Base-by-base conservation (phyloP, 2,888 invertebrate genomes). In the Agrilus cyanescens region DNA sequence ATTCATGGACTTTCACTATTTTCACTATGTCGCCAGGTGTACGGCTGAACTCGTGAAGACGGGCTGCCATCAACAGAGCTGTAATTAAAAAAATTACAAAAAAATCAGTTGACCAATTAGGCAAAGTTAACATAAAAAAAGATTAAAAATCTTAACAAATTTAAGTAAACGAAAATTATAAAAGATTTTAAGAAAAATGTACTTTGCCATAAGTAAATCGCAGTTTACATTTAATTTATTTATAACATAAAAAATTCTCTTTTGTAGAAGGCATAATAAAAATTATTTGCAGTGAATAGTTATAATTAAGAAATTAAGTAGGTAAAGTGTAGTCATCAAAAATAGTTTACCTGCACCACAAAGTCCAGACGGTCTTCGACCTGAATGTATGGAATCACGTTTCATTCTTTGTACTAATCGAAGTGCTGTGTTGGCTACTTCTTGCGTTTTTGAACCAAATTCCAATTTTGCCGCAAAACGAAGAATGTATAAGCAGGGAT, bases 391-490 rank as follows among this genome's bases (percentile, higher is more conserved):
- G 64, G 93, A 96, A 67, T 98, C 98, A 57, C 90, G 78, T 67
- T 96, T 97, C 98, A 98, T 98, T 55, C 98, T 75, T 67, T 93
- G 87, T 15, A 97, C 91, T 46, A 98, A 73, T 43, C 97, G 76
- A 44, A 93, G 72, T 0, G 97, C 97, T 2, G 97, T 94, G 76
- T 86, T 89, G 42, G 89, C 85, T 4, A 98, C 96, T 62, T 93
- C 91, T 58, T 95, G 91, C 10, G 89, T 87, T 67, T 93, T 93
- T 1, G 85, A 82, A 1, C 84, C 93, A 60, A 96, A 86, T 61
- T 95, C 87, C 42, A 98, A 71, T 59, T 88, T 85, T 48, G 90
- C 85, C 20, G 96, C 91, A 68, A 96, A 98, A 42, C 98, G 79
- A 60, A 94, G 76, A 41, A 98, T 89, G 63, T 95, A 97, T 41